Conservation (phyloP, 2,797 vertebrate genomes). For the Rhincodon typus region DNA sequence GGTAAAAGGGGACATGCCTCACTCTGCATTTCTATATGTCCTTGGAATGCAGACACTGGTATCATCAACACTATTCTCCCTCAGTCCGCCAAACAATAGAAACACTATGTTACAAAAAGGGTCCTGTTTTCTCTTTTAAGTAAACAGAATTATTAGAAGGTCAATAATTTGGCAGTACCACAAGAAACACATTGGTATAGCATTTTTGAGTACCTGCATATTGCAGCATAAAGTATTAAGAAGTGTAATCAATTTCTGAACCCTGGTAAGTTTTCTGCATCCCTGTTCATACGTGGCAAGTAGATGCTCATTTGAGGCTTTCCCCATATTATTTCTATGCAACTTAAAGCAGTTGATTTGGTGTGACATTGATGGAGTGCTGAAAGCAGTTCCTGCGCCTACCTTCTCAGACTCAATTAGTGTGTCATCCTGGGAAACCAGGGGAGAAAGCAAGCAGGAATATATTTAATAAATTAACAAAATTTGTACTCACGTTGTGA, state of each 20-base stretch:
- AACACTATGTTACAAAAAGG: neutral
- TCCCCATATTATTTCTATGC: neutral
- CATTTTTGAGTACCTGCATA: neutral
- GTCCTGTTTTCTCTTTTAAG: neutral
- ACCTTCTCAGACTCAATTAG: neutral
- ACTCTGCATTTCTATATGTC: neutral
- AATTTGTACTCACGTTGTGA: slow-evolving; percentile 73
- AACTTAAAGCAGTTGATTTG: neutral
- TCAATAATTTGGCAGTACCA: neutral
- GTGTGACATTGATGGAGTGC: neutral
- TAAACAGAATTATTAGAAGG: neutral
- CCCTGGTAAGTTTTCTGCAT: neutral
- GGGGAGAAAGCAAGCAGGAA: slow-evolving; percentile 36
- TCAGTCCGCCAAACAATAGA: neutral
- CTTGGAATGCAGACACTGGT: neutral
- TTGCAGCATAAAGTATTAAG: neutral
- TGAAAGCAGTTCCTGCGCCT: neutral
- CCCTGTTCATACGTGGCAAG: neutral
- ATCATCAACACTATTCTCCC: neutral
- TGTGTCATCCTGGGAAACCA: neutral
- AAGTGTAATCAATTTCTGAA: neutral
- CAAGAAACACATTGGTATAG: neutral
- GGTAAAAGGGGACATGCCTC: neutral
- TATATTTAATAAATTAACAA: slow-evolving; percentile 31
- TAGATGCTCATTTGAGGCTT: too few relatives aligned